Percentiles rank a stretch among this genome's conserved stretches.
Evolutionary conservation across 2,113 vertebrate species (phyloP).

Genomic region (Halcyon malimbica): DNA sequence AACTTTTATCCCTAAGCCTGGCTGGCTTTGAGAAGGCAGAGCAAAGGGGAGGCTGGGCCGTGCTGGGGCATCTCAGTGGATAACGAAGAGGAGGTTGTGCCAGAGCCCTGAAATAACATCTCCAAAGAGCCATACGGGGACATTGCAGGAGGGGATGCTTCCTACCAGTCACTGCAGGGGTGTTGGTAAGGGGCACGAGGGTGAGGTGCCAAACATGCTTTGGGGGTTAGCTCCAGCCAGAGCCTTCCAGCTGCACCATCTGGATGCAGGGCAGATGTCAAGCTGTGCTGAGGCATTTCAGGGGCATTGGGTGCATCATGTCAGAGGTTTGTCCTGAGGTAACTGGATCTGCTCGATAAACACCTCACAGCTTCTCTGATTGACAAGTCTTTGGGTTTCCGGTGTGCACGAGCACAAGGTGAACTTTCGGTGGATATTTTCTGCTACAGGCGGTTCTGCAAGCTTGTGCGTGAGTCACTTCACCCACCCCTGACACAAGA

Average conservation of each 20-base stretch:
- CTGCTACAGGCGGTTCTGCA: background rate
- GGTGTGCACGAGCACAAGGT: conserved; percentile 17
- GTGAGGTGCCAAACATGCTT: fast-evolving
- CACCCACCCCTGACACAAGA: background rate
- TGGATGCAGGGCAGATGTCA: fast-evolving
- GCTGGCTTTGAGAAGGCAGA: background rate
- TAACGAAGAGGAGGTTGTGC: fast-evolving
- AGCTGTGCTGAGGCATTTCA: fast-evolving
- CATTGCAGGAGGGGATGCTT: background rate
- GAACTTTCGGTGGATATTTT: conserved; percentile 67
- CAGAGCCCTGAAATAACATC: background rate
- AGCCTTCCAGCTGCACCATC: background rate
- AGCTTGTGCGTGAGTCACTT: background rate
- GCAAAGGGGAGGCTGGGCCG: fast-evolving
- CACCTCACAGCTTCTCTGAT: background rate
- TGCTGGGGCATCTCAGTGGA: background rate
- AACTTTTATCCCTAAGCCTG: background rate
- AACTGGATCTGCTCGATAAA: background rate
- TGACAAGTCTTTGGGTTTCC: conserved; percentile 5
- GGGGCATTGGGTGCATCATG: fast-evolving
- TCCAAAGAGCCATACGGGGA: background rate
- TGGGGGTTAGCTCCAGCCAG: background rate
- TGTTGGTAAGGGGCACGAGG: fast-evolving
- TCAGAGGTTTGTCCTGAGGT: background rate
- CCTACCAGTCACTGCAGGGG: background rate